Percentiles rank a stretch among this genome's conserved stretches.
Evolutionary conservation across 2,113 vertebrate genomes (phyloP).

Genomic region (Stigmatopora nigra): DNA sequence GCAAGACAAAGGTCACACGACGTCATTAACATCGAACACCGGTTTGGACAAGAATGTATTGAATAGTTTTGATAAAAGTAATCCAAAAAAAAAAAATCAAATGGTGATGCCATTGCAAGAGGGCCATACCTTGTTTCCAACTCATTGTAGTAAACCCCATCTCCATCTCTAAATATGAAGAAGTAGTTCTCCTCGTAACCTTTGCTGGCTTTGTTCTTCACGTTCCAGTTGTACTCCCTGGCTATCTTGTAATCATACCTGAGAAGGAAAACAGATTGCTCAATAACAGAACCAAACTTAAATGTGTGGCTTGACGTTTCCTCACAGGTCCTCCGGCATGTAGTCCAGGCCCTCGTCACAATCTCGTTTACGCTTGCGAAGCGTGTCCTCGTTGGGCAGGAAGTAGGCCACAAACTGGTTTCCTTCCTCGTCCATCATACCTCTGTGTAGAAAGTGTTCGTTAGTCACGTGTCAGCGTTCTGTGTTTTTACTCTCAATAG

Average conservation of each 20-base stretch:
- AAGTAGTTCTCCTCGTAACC: slow-evolving; percentile 97
- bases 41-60: not conserved
- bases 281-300: not conserved
- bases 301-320: not conserved
- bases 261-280: slow-evolving; percentile 2
- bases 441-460: slow-evolving; percentile 59
- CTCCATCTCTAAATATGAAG: slow-evolving; percentile 90
- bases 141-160: slow-evolving; percentile 93
- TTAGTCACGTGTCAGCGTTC: not conserved
- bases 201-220: slow-evolving; percentile 96
- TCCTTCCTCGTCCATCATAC: slow-evolving; percentile 97
- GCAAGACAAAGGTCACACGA: slow-evolving; percentile 21
- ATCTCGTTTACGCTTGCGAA: slow-evolving; percentile 88
- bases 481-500: too few species aligned
- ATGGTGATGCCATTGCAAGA: not conserved
- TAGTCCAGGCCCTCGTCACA: slow-evolving; percentile 84
- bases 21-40: slow-evolving; percentile 9
- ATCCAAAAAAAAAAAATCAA: too few species aligned
- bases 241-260: slow-evolving; percentile 96
- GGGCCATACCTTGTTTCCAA: slow-evolving; percentile 81
- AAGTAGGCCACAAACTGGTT: slow-evolving; percentile 97
- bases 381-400: slow-evolving; percentile 83
- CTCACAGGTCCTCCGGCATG: slow-evolving; percentile 84
- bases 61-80: too few species aligned
- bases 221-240: slow-evolving; percentile 94